Evolutionary conservation across 1,140 invertebrate genomes (phyloP), one percentile per base, ranked within the genome.

Genomic region (Prorops nasuta): DNA sequence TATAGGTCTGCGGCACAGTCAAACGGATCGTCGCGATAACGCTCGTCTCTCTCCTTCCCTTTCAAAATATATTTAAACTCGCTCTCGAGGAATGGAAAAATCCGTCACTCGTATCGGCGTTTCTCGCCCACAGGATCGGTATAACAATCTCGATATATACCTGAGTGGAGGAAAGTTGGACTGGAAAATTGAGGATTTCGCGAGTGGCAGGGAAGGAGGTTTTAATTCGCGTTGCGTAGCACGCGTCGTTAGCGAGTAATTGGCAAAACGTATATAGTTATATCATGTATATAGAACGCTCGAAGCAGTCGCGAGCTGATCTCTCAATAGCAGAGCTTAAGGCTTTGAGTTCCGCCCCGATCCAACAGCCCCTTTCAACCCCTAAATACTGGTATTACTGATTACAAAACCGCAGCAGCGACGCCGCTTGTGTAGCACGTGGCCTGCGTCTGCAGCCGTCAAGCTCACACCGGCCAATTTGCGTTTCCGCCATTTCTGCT

Each of bases 381-480:
- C 57, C 64, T 57, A 64, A 67, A 64, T 61, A 66, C 66, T 60
- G 57, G 62, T 60, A 67, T 68, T 67, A 55, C 70, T 74, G 75
- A 77, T 77, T 77, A 76, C 67, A 70, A 61, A 74, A 73, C 73
- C 71, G 57, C 69, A 70, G 44, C 45, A 42, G 50, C 43, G 20
- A 38, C 35, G 19, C 43, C 58, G 56, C n/a, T n/a, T n/a, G n/a
- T n/a, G 46, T 56, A 70, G 74, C 75, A 77, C 75, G 75, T 77
- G 75, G 66, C 73, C 37, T 58, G 54, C 53, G 69, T 66, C 67
- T 70, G 67, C 63, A 65, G 61, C 67, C 69, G 74, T 76, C 72
- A 76, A 57, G 60, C 62, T 75, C 72, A 70, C 72, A 76, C 71
- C 65, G 69, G 72, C 69, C 71, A 77, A 77, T 77, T 77, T 75